These are phyloP conservation scores for Protaetia brevitarsis DNA, from an alignment of 1,140 invertebrate genomes.

Conservation along the genomic window DNA sequence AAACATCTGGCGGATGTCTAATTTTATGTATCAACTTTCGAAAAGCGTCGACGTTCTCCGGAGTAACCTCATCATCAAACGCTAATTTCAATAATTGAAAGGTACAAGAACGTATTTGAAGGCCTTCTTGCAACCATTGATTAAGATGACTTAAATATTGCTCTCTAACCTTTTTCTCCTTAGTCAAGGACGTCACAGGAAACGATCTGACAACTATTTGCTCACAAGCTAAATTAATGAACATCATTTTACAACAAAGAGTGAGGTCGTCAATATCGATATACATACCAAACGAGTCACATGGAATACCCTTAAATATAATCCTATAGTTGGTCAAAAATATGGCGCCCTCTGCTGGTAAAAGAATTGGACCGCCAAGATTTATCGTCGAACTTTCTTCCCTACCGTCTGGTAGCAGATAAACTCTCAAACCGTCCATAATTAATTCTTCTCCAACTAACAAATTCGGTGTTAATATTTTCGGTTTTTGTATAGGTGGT, in stretches of 20 bases:
- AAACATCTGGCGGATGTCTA: constrained; percentile 84
- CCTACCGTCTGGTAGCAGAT: constrained; percentile 87
- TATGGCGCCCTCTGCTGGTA: constrained; percentile 95
- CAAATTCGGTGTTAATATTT: constrained; percentile 87
- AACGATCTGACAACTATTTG: constrained; percentile 84
- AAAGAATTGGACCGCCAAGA: constrained; percentile 70
- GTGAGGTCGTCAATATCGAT: background rate
- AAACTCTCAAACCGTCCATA: constrained; percentile 83
- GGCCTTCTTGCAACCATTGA: constrained; percentile 87
- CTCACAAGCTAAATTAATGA: constrained; percentile 66
- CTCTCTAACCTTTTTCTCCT: constrained; percentile 89
- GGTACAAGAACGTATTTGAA: constrained; percentile 90
- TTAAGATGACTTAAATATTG: constrained; percentile 84
- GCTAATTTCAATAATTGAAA: constrained; percentile 94
- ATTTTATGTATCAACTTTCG: constrained; percentile 81
- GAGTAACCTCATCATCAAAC: constrained; percentile 94
- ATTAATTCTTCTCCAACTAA: constrained; percentile 84
- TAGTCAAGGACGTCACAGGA: constrained; percentile 85
- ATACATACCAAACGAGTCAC: constrained; percentile 81
- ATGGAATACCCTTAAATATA: constrained; percentile 85
- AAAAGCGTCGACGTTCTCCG: constrained; percentile 86
- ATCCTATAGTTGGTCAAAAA: constrained; percentile 95
- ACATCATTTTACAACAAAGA: background rate
- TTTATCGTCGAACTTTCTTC: constrained; percentile 73
- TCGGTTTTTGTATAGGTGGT: constrained; percentile 95